These are phyloP conservation scores for Malacosoma neustria DNA, from an alignment of 2,888 invertebrate species.

Conservation along the genomic window DNA sequence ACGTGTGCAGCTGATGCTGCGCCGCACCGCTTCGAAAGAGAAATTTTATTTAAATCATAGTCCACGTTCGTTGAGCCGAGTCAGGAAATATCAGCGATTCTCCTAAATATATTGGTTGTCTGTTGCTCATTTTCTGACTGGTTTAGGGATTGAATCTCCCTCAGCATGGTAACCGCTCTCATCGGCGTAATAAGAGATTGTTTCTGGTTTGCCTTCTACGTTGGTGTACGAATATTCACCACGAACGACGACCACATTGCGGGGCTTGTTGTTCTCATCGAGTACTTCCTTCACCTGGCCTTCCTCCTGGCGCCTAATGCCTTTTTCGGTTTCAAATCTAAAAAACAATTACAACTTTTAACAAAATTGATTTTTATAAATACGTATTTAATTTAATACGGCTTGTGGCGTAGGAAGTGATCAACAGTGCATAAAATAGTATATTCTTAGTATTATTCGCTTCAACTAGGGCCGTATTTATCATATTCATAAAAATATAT, in stretches of 20 bases:
- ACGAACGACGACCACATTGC: conserved; percentile 69
- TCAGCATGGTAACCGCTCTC: conserved; percentile 78
- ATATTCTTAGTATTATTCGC: too few relatives aligned
- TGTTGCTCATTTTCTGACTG: conserved; percentile 25
- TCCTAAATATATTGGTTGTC: conserved; percentile 8
- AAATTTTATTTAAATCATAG: not conserved
- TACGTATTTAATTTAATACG: too few relatives aligned
- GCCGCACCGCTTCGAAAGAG: conserved; percentile 1
- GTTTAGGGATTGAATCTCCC: conserved; percentile 76
- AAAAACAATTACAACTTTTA: too few relatives aligned
- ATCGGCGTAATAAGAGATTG: conserved; percentile 73
- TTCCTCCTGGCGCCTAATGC: conserved; percentile 62
- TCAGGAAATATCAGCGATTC: conserved; percentile 12
- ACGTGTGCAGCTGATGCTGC: conserved; percentile 8
- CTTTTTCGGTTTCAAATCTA: conserved; percentile 69
- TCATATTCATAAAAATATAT: too few relatives aligned
- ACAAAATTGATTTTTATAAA: too few relatives aligned
- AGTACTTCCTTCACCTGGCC: conserved; percentile 53
- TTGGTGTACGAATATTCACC: conserved; percentile 75
- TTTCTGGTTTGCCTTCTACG: conserved; percentile 67
- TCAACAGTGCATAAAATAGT: too few relatives aligned
- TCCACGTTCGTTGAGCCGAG: conserved; percentile 1
- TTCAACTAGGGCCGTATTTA: too few relatives aligned
- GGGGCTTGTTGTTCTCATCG: conserved; percentile 75
- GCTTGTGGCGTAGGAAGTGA: too few relatives aligned